These are phyloP conservation scores for Pocota personata DNA, from an alignment of 2,888 invertebrate genomes.

Conservation along the genomic window DNA sequence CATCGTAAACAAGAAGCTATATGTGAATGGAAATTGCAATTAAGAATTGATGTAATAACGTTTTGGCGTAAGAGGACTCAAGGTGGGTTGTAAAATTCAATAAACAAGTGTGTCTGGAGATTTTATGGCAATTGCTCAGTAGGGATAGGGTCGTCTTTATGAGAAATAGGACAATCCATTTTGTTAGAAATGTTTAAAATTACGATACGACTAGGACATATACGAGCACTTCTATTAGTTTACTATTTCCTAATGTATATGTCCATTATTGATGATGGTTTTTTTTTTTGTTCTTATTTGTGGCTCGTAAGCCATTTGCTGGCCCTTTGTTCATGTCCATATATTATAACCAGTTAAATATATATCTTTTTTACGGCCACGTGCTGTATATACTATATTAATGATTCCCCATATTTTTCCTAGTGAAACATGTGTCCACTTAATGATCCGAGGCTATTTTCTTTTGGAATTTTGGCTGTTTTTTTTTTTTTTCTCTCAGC, in stretches of 20 bases:
- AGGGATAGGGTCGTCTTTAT: not conserved
- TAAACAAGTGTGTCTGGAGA: not conserved
- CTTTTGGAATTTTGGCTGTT: conserved; percentile 5
- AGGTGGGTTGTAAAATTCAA: conserved; percentile 8
- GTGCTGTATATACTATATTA: not conserved
- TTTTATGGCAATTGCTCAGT: not conserved
- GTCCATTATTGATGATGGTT: conserved; percentile 5
- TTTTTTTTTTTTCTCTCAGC: conserved; percentile 9
- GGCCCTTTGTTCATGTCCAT: not conserved
- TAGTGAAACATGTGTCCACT: conserved; percentile 36
- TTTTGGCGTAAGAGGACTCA: not conserved
- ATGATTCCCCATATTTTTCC: conserved; percentile 12
- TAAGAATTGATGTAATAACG: conserved; percentile 39
- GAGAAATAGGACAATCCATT: not conserved
- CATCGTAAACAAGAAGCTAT: conserved; percentile 14
- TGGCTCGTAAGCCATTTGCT: not conserved
- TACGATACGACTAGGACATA: not conserved
- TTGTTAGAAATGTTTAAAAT: not conserved
- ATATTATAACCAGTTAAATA: conserved; percentile 12
- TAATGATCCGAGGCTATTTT: conserved; percentile 13
- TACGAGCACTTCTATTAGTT: not conserved
- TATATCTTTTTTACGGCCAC: conserved; percentile 2
- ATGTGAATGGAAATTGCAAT: conserved; percentile 36
- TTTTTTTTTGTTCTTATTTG: not conserved
- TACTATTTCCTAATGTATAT: not conserved